Conservation (phyloP, 2,797 vertebrate genomes). For the Smutsia gigantea region DNA sequence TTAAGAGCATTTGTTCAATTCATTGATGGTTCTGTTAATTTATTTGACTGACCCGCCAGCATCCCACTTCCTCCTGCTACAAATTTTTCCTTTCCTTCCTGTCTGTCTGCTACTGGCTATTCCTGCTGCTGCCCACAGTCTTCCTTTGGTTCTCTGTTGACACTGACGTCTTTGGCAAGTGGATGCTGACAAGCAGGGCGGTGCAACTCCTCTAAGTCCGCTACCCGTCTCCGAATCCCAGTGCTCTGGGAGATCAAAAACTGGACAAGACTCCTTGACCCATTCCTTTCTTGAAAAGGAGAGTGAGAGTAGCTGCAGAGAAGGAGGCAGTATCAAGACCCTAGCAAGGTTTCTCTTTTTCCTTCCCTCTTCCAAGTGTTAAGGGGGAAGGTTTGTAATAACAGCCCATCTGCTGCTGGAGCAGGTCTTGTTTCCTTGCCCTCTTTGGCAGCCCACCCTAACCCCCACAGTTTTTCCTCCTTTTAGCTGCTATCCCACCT, state of each 20-base stretch:
- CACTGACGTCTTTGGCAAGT: conserved; percentile 12
- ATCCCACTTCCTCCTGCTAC: conserved; percentile 8
- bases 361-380: not conserved
- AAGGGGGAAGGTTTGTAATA: conserved; percentile 17
- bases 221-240: not conserved
- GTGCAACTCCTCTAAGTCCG: not conserved
- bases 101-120: not conserved
- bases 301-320: conserved; percentile 5
- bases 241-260: not conserved
- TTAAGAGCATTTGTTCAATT: conserved; percentile 55
- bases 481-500: not conserved
- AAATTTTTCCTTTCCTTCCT: conserved; percentile 47
- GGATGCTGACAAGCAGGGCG: not conserved
- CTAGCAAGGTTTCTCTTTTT: not conserved
- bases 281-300: conserved; percentile 21
- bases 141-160: conserved; percentile 36
- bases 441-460: not conserved
- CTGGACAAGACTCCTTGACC: not conserved
- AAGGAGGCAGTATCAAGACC: not conserved
- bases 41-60: not conserved
- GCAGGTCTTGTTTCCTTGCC: not conserved
- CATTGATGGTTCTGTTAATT: not conserved
- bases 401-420: not conserved
- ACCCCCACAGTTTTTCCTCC: not conserved
- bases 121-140: not conserved